Base-by-base conservation (phyloP, 2,888 invertebrate genomes). In the Lucinisca nassula region DNA sequence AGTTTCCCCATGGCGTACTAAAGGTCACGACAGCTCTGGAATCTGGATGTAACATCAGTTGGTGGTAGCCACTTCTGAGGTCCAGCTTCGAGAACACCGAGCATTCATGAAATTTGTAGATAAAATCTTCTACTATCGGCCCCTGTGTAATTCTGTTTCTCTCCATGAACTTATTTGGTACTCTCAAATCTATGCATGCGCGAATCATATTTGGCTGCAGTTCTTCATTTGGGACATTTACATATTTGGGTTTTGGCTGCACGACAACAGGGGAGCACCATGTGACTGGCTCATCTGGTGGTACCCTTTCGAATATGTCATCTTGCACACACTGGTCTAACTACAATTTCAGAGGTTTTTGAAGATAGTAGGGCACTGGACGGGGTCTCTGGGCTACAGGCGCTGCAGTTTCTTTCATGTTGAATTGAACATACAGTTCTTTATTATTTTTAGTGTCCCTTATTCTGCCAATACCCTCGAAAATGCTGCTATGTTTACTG, bases 191-290 rank as follows among this genome's bases (percentile, higher is more conserved):
- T n/a, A n/a, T n/a, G n/a, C n/a, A n/a, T n/a, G n/a, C n/a, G n/a
- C n/a, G n/a, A n/a, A n/a, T n/a, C n/a, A n/a, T n/a, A n/a, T n/a
- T n/a, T n/a, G n/a, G n/a, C n/a, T n/a, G n/a, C n/a, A n/a, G n/a
- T 30, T 81, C 38, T 38, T 58, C 37, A 58, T 81, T 74, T 30
- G 70, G 30, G 21, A 30, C 27, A 21, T 70, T 12, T 6, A 37
- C n/a, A 37, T 17, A 72, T 72, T n/a, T 82, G 14, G 49, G 82
- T 82, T 82, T 82, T 10, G 82, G 82, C 51, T 77, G 70, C 14
- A 82, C 72, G 24, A 77, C 82, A 49, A 82, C 38, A 12, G 67
- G 82, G n/a, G 82, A 82, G 51, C 75, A 67, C 82, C 82, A 82
- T n/a, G 75, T 75, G 55, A 76, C 49, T 32, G 76, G 76, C 35